These are phyloP conservation scores for Alentia gelatinosa DNA, from an alignment of 2,888 invertebrate genomes.

Conservation along the genomic window DNA sequence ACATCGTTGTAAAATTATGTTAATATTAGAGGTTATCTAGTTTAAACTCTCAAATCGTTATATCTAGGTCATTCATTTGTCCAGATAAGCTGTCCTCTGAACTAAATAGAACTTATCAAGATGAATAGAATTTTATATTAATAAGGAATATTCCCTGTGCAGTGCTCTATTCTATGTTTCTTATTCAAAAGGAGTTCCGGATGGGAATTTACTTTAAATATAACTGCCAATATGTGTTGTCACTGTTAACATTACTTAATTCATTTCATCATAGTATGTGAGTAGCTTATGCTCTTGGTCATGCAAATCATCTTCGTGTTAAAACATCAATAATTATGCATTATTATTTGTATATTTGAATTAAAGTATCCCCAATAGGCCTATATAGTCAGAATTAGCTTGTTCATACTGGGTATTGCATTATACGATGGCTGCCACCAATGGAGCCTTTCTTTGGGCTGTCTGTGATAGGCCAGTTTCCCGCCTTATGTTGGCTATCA, in stretches of 20 bases:
- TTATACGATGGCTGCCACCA: background rate
- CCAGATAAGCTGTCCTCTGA: background rate
- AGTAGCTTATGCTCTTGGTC: background rate
- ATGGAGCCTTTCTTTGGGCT: constrained; percentile 26
- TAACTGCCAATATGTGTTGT: background rate
- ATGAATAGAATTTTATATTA: background rate
- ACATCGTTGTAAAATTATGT: no score
- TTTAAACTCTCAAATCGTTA: no score
- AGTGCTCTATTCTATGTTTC: background rate
- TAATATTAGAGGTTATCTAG: no score
- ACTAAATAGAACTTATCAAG: background rate
- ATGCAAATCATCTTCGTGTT: background rate
- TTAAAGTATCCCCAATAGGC: background rate
- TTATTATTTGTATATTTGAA: constrained; percentile 26
- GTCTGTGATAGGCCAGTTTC: constrained; percentile 40
- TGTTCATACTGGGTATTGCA: background rate
- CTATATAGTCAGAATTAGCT: background rate
- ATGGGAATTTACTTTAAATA: background rate
- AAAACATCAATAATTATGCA: background rate
- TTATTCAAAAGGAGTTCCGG: background rate
- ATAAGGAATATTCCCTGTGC: background rate
- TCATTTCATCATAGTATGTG: background rate
- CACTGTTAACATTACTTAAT: background rate
- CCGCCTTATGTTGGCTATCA: constrained; percentile 6
- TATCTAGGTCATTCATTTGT: no score